Evolutionary conservation across 2,797 vertebrate genomes (phyloP).

Genomic region (Tinamus major): DNA sequence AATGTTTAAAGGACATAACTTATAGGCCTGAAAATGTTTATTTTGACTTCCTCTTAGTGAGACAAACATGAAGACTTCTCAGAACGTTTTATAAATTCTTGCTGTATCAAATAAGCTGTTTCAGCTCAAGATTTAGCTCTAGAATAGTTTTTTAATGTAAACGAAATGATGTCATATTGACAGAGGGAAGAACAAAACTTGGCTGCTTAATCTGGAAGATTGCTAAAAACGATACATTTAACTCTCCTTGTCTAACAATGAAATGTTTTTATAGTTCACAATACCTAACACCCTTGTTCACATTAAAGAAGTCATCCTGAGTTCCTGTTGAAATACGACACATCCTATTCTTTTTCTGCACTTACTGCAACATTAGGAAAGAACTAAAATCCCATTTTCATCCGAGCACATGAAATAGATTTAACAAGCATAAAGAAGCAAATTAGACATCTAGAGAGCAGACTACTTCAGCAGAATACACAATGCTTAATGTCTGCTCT

Average conservation of each 20-base stretch:
- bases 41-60: conserved; percentile 69
- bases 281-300: conserved; percentile 25
- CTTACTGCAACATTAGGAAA: neutral
- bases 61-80: conserved; percentile 79
- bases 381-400: conserved; percentile 4
- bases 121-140: conserved; percentile 12
- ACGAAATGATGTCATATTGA: conserved; percentile 79
- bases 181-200: conserved; percentile 55
- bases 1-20: neutral
- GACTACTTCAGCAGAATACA: neutral
- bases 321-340: conserved; percentile 39
- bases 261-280: conserved; percentile 59
- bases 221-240: conserved; percentile 74
- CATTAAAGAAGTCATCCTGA: neutral
- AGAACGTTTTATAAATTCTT: conserved; percentile 71
- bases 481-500: neutral
- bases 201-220: conserved; percentile 76
- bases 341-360: conserved; percentile 1
- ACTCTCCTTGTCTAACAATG: conserved; percentile 42
- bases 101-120: neutral
- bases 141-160: conserved; percentile 56
- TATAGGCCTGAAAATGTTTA: conserved; percentile 45
- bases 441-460: neutral
- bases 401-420: neutral
- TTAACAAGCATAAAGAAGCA: neutral